Base-by-base conservation (phyloP, 2,113 vertebrate genomes). In the Andinoacara biseriatus region DNA sequence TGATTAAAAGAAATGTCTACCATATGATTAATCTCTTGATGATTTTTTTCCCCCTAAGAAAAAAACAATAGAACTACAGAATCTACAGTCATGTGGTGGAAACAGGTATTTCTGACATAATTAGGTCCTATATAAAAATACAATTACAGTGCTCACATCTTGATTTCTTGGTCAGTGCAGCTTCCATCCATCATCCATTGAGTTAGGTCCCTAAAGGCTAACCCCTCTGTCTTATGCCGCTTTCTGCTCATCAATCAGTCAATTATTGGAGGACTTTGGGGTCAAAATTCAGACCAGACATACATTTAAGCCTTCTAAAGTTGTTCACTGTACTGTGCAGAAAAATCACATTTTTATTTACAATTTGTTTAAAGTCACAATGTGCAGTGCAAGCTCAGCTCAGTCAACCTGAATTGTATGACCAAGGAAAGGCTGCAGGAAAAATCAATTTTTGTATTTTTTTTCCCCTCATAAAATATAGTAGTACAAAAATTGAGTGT, bases 171-270 rank as follows among this genome's bases (percentile, higher is more conserved):
- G 58, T 87, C 49, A 35, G 59, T 24, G 33, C 38, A 20, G 43
- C 69, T 69, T 87, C 84, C 80, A 90, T 90, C 84, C 57, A 40
- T 89, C 90, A 89, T 86, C 84, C 52, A 56, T 43, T 14, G 57
- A 62, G 83, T 79, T 24, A 56, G 74, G 79, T 91, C 86, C 87
- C 80, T 57, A 15, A 52, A 80, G 90, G 81, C 58, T 35, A 76
- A 81, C 74, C 69, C 62, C 33, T 61, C 80, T 58, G 82, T 86
- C 81, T 82, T 26, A 40, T 52, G 76, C 88, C 90, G 83, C 92
- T 92, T 92, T 85, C 91, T 91, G 86, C 78, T 91, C 91, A 92
- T 94, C 89, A 91, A 85, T 94, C 90, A 92, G 76, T 93, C 91
- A 86, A 91, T 94, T 91, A 91, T 84, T 20, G 14, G 18, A 85